Evolutionary conservation across 2,888 invertebrate species (phyloP), one percentile per base, ranked within the genome.

Genomic region (Andrena camellia): DNA sequence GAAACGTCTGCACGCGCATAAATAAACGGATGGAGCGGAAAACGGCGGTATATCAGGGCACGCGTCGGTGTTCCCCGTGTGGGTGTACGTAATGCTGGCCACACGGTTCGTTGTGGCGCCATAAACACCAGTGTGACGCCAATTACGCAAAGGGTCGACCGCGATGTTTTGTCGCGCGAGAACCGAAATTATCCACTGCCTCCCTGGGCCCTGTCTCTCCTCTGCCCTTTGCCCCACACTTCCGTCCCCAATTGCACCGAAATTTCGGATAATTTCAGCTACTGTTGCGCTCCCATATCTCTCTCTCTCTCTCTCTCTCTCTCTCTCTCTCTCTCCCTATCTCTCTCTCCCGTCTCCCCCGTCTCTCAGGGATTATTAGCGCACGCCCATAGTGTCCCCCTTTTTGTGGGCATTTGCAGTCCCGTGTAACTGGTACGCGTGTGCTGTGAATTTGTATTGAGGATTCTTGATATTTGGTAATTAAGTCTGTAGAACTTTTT

Each of bases 121-220:
- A 84, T 90, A 90, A 90, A 90, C 88, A 89, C 86, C 90, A 85
- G 86, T 87, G 89, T 89, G 88, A 89, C 87, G 90, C 90, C 91
- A 91, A 91, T 91, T 91, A 91, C 88, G 89, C 86, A 85, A 90
- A 89, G 90, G 91, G 89, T 86, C 86, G 87, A 90, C 88, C 90
- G 83, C 88, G 88, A 88, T 91, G 90, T 91, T 91, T 90, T 90
- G 88, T 88, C 86, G 88, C 87, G 84, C 84, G 88, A 89, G 88
- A 90, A 90, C 88, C 90, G 87, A 90, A 91, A 88, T 91, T 91
- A 89, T 86, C 88, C 83, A 70, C 85, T 35, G 54, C 70, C 64
- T 73, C 60, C 48, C 60, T 29, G 66, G 50, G 23, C 23, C 64
- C 33, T 20, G n/a, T 33, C 13, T 23, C 35, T 17, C 29, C 52